Base-by-base conservation (phyloP, 2,888 invertebrate species). In the Aphodius sticticus region DNA sequence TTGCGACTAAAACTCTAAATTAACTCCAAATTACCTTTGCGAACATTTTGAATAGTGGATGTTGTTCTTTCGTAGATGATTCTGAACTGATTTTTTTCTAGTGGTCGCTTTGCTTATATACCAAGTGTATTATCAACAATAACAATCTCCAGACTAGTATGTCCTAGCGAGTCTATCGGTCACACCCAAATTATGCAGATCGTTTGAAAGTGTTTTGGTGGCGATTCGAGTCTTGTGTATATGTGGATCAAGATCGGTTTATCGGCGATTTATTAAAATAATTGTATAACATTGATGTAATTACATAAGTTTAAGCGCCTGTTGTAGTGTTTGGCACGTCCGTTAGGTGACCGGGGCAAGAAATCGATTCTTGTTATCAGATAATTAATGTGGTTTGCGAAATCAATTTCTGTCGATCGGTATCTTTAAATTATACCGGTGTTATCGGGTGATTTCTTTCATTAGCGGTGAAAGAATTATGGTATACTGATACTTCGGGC, bases 141-240 rank as follows among this genome's bases (percentile, higher is more conserved):
- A 53, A 53, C 53, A 53, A 53, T 53, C 53, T 53, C 53, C 53
- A 12, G 53, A 53, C 53, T 53, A 26, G 26, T 26, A 26, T 26
- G 6, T 53, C 53, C 12, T 53, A 12, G 7, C 53, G 53, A 53
- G 53, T 53, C 26, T 26, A 26, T 26, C 26, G 26, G 26, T 2
- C 53, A 53, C 53, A 53, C 53, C 53, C 53, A 53, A 53, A 53
- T 53, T 53, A 53, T 53, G 53, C 53, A 53, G 53, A 53, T 53
- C 53, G 53, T 53, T 53, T 53, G 53, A 53, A 53, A 53, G 53
- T 53, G 53, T 53, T 53, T 53, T 53, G 53, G 53, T 53, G 53
- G 53, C 53, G 6, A 53, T 53, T 9, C 12, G 53, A 7, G 2
- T 53, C 53, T 53, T 3, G 53, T 12, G 53, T 53, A 53, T 53